Base-by-base conservation (phyloP, 1,140 invertebrate species). In the Zaprionus taronus region DNA sequence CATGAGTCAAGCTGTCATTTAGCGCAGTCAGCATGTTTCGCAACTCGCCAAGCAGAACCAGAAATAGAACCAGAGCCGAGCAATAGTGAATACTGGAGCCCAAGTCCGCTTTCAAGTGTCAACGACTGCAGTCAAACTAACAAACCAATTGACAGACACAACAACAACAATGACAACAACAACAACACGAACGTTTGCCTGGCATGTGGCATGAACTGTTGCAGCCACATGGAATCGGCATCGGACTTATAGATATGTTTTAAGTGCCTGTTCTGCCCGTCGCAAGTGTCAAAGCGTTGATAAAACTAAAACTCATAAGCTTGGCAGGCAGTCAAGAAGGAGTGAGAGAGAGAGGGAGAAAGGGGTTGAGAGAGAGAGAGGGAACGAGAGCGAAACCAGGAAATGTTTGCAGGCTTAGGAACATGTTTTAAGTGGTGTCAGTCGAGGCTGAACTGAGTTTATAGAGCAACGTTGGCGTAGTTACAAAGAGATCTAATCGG, bases 91-190 rank as follows among this genome's bases (percentile, higher is more conserved):
- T n/a, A 74, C 77, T 60, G 24, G 60, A 47, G 15, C 49, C 36
- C 60, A 72, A 72, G 74, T 53, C 76, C 83, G 61, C 72, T 71
- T 79, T 84, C 81, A 81, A 81, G 81, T 90, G 84, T 89, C 85
- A 87, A 89, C 85, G 84, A 87, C 77, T 81, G 79, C 72, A 74
- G 79, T 67, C 57, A 80, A 83, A 80, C 79, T 83, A 77, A 85
- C 80, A 82, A 87, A 82, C 77, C 83, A 87, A 87, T 89, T 87
- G 83, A 89, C 83, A 86, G 76, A 36, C 56, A 47, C 77, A 64
- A 44, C 44, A 57, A 49, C 58, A 77, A 47, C 55, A 34, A 3
- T 34, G 31, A 31, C 28, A 31, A 31, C 28, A 47, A 66, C 53
- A 77, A 49, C 67, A 56, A 56, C 47, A 41, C 55, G 60, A 57